Evolutionary conservation across 1,140 invertebrate species (phyloP), one percentile per base, ranked within the genome.

Genomic region (Drosophila seguyi): DNA sequence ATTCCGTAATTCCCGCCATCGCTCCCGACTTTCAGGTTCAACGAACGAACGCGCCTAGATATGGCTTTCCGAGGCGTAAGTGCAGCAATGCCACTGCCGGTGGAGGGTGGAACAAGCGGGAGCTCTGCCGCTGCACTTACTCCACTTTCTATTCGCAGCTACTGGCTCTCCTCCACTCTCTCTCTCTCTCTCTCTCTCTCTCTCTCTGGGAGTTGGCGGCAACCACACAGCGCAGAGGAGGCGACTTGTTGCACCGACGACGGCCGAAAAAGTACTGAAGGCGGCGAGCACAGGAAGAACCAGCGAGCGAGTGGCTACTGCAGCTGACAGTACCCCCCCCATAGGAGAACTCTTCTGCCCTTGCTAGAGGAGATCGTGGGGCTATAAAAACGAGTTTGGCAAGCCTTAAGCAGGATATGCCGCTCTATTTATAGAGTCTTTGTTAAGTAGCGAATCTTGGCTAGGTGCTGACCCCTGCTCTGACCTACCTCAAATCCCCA

Each of bases 181-280:
- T 50, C 45, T 48, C 45, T 75, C 57, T 80, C 61, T 68, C 57
- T 39, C 25, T n/a, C 47, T 50, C 47, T 50, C 45, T 48, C 45
- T 75, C 53, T 80, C 61, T 68, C 57, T 36, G 50, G 31, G 38
- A 47, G 48, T 61, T 50, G 27, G 63, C 67, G 27, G 63, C 67
- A 65, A 71, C 75, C 57, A 31, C 44, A 53, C 52, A 11, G 44
- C 66, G 57, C 58, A 11, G 38, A 45, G 44, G 42, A 55, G 47
- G 22, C 67, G 83, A 90, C 86, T 90, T 90, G 85, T 90, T 90
- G 85, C 85, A 90, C 58, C 75, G 79, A 75, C 62, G 63, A 76
- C 59, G 59, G 13, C 62, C 65, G 63, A 79, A 81, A 65, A 60
- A 69, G 50, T 66, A 90, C 85, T 90, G 67, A 90, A 81, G 63